Evolutionary conservation across 2,797 vertebrate species (phyloP).

Genomic region (Macroramphosus scolopax): DNA sequence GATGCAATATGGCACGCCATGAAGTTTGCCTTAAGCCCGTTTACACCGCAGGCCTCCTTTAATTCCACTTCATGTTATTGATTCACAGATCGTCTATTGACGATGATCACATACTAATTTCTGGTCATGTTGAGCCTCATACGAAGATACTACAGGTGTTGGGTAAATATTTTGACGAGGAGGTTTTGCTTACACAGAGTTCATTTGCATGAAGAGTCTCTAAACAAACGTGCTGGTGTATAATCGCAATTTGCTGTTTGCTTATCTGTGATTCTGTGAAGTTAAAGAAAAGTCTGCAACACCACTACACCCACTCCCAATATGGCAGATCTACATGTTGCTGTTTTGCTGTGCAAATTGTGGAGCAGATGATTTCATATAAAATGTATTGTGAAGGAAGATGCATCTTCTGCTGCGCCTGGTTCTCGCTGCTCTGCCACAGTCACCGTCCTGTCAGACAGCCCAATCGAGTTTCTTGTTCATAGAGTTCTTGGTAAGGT

Average conservation of each 20-base stretch:
- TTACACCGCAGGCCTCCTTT: background rate
- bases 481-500: background rate
- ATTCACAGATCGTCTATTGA: no score
- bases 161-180: slow-evolving; percentile 26
- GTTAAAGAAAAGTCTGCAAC: background rate
- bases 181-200: slow-evolving; percentile 3
- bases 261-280: slow-evolving; percentile 14
- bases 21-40: slow-evolving; percentile 39
- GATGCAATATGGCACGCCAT: slow-evolving; percentile 17
- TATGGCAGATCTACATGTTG: background rate
- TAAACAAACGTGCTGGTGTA: no score
- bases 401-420: background rate
- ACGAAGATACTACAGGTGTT: slow-evolving; percentile 8
- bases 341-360: background rate
- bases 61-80: slow-evolving; percentile 4
- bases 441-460: background rate
- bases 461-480: background rate
- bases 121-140: background rate
- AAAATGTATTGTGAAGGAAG: background rate
- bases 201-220: background rate
- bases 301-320: slow-evolving; percentile 1
- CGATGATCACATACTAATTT: no score
- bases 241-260: slow-evolving; percentile 11
- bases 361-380: background rate
- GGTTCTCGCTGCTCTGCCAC: slow-evolving; percentile 4